Evolutionary conservation across 2,113 vertebrate genomes (phyloP), one percentile per base, ranked within the genome.

Genomic region (Hemibagrus wyckioides): DNA sequence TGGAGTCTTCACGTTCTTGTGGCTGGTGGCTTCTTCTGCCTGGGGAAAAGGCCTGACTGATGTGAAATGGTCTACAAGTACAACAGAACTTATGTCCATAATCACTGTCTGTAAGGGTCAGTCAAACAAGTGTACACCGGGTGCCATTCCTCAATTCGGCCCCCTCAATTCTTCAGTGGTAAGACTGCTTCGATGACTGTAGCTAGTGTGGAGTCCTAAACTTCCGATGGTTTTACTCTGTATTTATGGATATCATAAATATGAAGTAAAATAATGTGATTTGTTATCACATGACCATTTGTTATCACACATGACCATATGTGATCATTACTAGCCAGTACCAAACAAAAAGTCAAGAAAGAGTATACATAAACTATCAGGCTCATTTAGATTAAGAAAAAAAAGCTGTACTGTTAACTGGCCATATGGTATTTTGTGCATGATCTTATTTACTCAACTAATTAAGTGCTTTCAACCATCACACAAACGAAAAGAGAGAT

Each of bases 101-200:
- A 88, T 95, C 90, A 7, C 0, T 0, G 89, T 93, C 54, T 99
- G 98, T 93, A 94, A 93, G 0, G 28, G 0, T 0, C 0, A 0
- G 0, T 39, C 0, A 0, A 93, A 83, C 30, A 80, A 30, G 0
- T 99, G 98, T 93, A 92, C 82, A 0, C 0, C 94, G 0, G 96
- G 96, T 1, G 94, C 94, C 41, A 23, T 93, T 0, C 96, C 98
- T 25, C 94, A 93, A 85, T 96, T 97, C 94, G 97, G 98, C 28
- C 95, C 97, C 89, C 96, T 97, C 87, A 97, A 99, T 85, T 95
- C 97, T 90, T 98, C 97, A 0, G 98, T 98, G 97, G 98, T 99
- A 94, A 97, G 97, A 90, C 80, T 17, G 9, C 0, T 75, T 10
- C 41, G 44, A 59, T 39, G 4, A 80, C 50, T 52, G 19, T 33